Conservation (phyloP, 2,797 vertebrate genomes). For the Synanceia verrucosa region DNA sequence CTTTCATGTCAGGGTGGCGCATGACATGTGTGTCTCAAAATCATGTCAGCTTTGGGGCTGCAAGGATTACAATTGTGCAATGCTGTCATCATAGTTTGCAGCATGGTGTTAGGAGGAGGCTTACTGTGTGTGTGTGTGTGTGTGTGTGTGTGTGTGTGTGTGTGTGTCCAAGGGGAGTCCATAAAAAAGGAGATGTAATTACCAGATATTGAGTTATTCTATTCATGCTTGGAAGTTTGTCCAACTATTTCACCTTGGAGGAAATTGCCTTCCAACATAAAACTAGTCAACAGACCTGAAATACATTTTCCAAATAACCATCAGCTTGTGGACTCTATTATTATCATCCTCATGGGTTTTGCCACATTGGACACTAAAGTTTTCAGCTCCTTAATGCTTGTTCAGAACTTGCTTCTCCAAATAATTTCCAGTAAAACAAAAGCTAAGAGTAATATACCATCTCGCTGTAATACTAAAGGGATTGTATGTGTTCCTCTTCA, state of each 20-base stretch:
- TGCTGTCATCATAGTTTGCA: slow-evolving; percentile 9
- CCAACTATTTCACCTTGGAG: slow-evolving; percentile 39
- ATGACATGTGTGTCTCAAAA: slow-evolving; percentile 16
- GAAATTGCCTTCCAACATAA: slow-evolving; percentile 29
- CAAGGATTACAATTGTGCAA: slow-evolving; percentile 8
- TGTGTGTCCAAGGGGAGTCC: slow-evolving; percentile 11
- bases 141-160: slow-evolving; percentile 15
- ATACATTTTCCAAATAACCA: slow-evolving; percentile 22
- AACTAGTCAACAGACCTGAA: slow-evolving; percentile 39
- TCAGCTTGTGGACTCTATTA: neutral
- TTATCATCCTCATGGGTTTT: neutral
- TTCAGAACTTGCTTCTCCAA: neutral
- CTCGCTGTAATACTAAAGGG: neutral
- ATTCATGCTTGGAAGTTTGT: slow-evolving; percentile 25
- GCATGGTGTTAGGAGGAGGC: slow-evolving; percentile 15
- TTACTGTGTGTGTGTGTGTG: slow-evolving; percentile 29
- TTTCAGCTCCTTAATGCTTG: neutral
- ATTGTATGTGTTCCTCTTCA: neutral
- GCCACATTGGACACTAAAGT: slow-evolving; percentile 1
- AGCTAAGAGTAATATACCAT: neutral
- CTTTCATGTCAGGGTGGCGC: slow-evolving; percentile 23
- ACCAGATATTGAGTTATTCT: slow-evolving; percentile 42
- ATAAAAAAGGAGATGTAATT: slow-evolving; percentile 45
- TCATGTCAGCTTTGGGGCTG: slow-evolving; percentile 23
- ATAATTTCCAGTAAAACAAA: slow-evolving; percentile 8